Conservation (phyloP, 2,113 vertebrate genomes). For the Nannospalax galili region DNA sequence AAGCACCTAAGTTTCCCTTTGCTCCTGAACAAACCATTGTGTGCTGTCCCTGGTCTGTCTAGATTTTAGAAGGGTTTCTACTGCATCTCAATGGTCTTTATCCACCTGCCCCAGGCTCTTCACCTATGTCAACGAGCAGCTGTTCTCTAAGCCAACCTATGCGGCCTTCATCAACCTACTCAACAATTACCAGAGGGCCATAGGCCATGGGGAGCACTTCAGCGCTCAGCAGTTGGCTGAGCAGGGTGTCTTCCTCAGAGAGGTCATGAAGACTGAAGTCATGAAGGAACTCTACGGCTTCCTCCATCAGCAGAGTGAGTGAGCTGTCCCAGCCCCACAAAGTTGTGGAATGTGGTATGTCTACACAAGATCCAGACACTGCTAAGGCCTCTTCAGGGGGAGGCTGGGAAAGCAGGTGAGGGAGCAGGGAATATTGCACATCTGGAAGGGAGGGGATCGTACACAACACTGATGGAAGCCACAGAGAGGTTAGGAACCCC, state of each 20-base stretch:
- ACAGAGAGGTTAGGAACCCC: neutral
- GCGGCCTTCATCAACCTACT: conserved; percentile 90
- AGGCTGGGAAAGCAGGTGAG: neutral
- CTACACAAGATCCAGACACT: neutral
- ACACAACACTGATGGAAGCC: neutral
- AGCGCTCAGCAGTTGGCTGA: conserved; percentile 88
- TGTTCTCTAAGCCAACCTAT: conserved; percentile 93
- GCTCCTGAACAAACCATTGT: neutral
- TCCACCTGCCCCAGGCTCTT: conserved; percentile 87
- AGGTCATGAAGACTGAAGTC: conserved; percentile 91
- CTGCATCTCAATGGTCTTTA: neutral
- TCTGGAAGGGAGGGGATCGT: too few species aligned
- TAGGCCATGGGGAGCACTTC: conserved; percentile 89
- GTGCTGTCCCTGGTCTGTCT: neutral
- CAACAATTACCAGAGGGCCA: conserved; percentile 93
- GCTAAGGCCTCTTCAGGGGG: neutral
- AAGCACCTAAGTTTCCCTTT: neutral
- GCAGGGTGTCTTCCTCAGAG: conserved; percentile 90
- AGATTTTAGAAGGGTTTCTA: neutral
- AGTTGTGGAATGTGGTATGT: neutral
- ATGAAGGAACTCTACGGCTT: conserved; percentile 91
- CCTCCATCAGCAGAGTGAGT: conserved; percentile 90
- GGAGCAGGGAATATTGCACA: neutral
- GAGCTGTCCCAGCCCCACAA: accelerated
- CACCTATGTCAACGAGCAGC: conserved; percentile 88